Evolutionary conservation across 2,797 vertebrate genomes (phyloP), one percentile per base, ranked within the genome.

Genomic region (Buceros bicornis): DNA sequence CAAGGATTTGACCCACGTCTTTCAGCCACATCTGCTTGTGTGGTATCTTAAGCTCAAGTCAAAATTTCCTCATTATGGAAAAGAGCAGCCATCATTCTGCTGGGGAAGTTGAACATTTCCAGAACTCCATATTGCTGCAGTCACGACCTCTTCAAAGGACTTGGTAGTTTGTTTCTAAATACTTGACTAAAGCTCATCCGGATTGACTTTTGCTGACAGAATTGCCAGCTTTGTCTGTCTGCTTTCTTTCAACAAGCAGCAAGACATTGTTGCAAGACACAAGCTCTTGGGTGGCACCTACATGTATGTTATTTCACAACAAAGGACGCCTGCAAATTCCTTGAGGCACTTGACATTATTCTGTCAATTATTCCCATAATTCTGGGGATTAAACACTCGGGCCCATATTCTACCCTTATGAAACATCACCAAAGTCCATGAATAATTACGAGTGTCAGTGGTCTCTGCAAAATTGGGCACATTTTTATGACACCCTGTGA

Each of bases 81-180:
- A 79, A 83, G 66, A 82, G 69, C 89, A 94, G 54, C 82, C 74
- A 78, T 7, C 8, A 2, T 43, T 92, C 66, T 45, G 77, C 60
- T 0, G 4, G 2, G 43, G 84, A 65, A 94, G 69, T 24, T 18
- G 43, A 94, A 81, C 1, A 0, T 60, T 95, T 94, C 86, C 81
- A 95, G 81, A 96, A 70, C 83, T 94, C 90, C 88, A 94, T 89
- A 93, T 93, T 94, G 95, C 78, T 85, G 82, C 73, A 94, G 86
- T 92, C 71, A 76, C 0, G 56, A 95, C 93, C 89, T 82, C 93
- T 89, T 95, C 78, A 82, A 94, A 92, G 78, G 64, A 92, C 92
- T 88, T 92, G 72, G 57, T 96, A 72, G 73, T 92, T 96, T 94
- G 86, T 91, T 94, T 94, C 89, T 79, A 91, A 95, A 69, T 71